Base-by-base conservation (phyloP, 2,113 vertebrate species). In the Ifrita kowaldi region DNA sequence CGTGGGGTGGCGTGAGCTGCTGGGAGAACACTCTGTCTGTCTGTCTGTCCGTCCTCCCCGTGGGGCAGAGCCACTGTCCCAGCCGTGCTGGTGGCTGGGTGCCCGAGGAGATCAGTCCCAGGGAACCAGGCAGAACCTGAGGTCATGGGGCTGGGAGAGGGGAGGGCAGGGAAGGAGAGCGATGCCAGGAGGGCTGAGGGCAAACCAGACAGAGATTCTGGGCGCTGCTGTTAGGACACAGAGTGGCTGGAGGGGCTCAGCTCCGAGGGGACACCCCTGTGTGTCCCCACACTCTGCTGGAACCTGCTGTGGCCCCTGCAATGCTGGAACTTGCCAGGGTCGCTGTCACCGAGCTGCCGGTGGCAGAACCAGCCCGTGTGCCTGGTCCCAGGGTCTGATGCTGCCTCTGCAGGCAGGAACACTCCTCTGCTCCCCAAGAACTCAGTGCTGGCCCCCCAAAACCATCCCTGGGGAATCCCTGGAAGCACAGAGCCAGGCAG, bases 221-320 rank as follows among this genome's bases (percentile, higher is more conserved):
- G 57, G 39, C 16, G 3, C 20, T 50, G 63, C 65, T 41, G 21
- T 7, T 1, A 0, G 39, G 28, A 10, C 52, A 39, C 0, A 2
- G 47, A 30, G 41, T 0, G 6, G 20, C 30, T 33, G 59, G 59
- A n/a, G 32, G 63, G 17, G 83, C 49, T 84, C n/a, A 57, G 63
- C 23, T 77, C 49, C 30, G 7, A 37, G 57, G 44, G 68, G 44
- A 42, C 23, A 14, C 11, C 27, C 16, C 59, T 11, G 17, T 5
- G 23, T 19, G 27, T 53, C 33, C 15, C 13, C 13, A 3, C 0
- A 1, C 32, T 30, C 28, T 0, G 1, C 52, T 37, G 63, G 52
- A 44, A 16, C 16, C 47, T 18, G 9, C 27, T 18, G 50, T 18
- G 23, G 7, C 1, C 13, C n/a, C 26, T 46, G 62, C 0, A 3